phyloP scores from a whole-genome alignment of 2,888 invertebrate species.

The Drosophila conformis region DNA sequence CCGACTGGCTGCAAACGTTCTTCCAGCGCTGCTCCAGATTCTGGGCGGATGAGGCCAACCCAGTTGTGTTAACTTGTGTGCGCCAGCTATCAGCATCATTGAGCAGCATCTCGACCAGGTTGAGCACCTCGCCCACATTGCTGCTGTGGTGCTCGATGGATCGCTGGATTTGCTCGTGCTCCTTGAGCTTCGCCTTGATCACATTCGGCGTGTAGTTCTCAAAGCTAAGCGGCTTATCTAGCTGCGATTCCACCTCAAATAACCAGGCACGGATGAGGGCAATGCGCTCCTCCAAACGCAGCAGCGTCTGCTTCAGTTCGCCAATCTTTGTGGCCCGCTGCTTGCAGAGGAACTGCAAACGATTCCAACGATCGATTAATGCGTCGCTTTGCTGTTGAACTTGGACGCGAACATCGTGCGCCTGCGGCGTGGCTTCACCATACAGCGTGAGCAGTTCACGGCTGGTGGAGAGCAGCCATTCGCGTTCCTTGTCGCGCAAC shows the following conservation, averaged over 20 bases:
- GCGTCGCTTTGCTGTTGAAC: constrained; percentile 87
- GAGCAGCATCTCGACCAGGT: constrained; percentile 91
- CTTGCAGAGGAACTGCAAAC: constrained; percentile 88
- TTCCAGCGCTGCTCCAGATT: constrained; percentile 93
- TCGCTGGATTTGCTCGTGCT: constrained; percentile 90
- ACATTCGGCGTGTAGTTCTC: constrained; percentile 88
- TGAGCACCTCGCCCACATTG: constrained; percentile 91
- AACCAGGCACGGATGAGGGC: constrained; percentile 90
- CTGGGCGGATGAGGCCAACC: constrained; percentile 88
- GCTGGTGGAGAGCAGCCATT: constrained; percentile 91
- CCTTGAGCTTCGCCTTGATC: constrained; percentile 89
- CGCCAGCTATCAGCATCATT: constrained; percentile 91
- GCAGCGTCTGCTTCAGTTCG: constrained; percentile 90
- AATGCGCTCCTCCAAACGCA: constrained; percentile 89
- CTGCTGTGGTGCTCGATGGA: constrained; percentile 91
- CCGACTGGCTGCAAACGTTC: constrained; percentile 90
- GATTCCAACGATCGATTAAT: constrained; percentile 89
- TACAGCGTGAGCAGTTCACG: constrained; percentile 87
- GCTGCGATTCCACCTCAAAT: constrained; percentile 89
- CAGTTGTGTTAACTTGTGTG: constrained; percentile 89
- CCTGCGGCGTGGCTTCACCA: constrained; percentile 88
- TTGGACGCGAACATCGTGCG: constrained; percentile 87
- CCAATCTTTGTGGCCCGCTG: constrained; percentile 90
- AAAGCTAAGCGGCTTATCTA: constrained; percentile 89
- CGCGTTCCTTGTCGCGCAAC: constrained; percentile 91